Conservation (phyloP, 2,888 invertebrate genomes). For the Pandemis heparana region DNA sequence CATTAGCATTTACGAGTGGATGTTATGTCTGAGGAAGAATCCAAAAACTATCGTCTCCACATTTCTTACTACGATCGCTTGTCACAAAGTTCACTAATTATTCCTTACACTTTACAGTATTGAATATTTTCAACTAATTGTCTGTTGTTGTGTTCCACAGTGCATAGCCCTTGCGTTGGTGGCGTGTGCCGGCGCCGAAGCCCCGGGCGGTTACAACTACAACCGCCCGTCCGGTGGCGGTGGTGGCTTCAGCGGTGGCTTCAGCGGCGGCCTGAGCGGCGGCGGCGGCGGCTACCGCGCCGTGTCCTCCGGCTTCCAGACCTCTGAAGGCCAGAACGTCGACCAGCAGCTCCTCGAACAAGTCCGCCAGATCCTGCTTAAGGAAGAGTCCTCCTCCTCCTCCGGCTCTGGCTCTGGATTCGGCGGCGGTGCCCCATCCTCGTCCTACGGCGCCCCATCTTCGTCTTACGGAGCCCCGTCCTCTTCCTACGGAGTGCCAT, state of each 20-base stretch:
- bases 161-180: constrained; percentile 94
- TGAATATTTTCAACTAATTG: neutral
- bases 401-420: constrained; percentile 73
- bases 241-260: constrained; percentile 71
- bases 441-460: constrained; percentile 87
- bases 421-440: constrained; percentile 84
- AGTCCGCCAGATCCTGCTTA: constrained; percentile 93
- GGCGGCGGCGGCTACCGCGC: constrained; percentile 91
- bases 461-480: constrained; percentile 87
- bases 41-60: neutral
- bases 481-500: constrained; percentile 85
- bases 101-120: neutral
- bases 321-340: constrained; percentile 93
- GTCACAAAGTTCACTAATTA: constrained; percentile 17
- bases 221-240: constrained; percentile 87
- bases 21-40: constrained; percentile 8
- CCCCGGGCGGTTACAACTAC: constrained; percentile 92
- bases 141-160: constrained; percentile 79
- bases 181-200: constrained; percentile 90
- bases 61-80: constrained; percentile 20
- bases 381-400: constrained; percentile 89
- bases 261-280: constrained; percentile 68
- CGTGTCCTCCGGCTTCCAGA: constrained; percentile 92
- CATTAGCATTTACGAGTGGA: constrained; percentile 36
- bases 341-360: constrained; percentile 93